Percentiles rank a stretch among this genome's conserved stretches.
Evolutionary conservation across 2,113 vertebrate species (phyloP).

Genomic region (Protobothrops mucrosquamatus): DNA sequence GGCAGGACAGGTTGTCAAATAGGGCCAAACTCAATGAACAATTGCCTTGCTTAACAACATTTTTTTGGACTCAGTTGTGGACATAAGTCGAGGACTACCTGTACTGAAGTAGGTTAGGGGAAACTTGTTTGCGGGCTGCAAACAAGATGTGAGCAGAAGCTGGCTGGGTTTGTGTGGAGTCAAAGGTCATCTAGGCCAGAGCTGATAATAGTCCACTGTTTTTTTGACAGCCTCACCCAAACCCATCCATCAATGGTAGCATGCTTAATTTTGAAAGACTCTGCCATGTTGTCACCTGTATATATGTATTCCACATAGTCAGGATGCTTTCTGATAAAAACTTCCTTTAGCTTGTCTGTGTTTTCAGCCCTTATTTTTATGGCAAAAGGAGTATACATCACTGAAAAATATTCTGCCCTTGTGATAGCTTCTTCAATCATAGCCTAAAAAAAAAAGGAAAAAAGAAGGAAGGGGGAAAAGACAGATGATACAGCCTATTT

Average conservation of each 20-base stretch:
- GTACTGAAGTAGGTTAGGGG: neutral
- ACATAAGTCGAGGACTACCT: no score
- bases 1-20: no score
- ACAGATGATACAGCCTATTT: constrained; percentile 24
- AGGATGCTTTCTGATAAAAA: constrained; percentile 68
- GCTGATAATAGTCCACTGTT: neutral
- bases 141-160: neutral
- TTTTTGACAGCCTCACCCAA: neutral
- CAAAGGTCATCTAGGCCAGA: neutral
- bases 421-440: constrained; percentile 73
- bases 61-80: no score
- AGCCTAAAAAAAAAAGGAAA: constrained; percentile 48
- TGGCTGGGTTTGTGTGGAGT: neutral
- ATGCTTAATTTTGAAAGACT: neutral
- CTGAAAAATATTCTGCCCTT: constrained; percentile 61
- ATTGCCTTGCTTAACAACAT: no score
- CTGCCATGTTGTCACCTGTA: constrained; percentile 65
- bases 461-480: constrained; percentile 5
- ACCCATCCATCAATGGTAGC: neutral
- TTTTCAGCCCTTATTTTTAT: constrained; percentile 56
- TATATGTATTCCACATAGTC: constrained; percentile 62
- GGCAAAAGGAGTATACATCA: constrained; percentile 72
- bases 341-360: constrained; percentile 63
- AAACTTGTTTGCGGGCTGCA: no score
- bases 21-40: no score